Percentiles rank a stretch among this genome's conserved stretches.
Evolutionary conservation across 2,888 invertebrate species (phyloP).

Genomic region (Ferdinandea cuprea): DNA sequence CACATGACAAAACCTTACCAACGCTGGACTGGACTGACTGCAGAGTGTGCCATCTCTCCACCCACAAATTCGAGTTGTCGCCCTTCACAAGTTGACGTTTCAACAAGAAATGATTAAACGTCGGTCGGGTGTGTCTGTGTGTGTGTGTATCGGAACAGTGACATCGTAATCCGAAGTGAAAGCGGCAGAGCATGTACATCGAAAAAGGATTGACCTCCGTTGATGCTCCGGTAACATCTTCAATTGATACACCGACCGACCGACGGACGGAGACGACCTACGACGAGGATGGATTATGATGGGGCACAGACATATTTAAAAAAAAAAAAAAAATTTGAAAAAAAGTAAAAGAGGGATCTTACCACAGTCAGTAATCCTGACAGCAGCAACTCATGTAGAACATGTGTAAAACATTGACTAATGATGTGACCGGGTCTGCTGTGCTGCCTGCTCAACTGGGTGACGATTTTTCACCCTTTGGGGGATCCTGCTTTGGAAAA

Average conservation of each 20-base stretch:
- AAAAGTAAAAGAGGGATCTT: slow-evolving; percentile 18
- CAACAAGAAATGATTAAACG: slow-evolving; percentile 53
- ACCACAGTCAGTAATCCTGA: slow-evolving; percentile 50
- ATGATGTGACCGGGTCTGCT: slow-evolving; percentile 35
- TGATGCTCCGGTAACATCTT: slow-evolving; percentile 41
- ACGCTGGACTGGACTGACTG: slow-evolving; percentile 9
- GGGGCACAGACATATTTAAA: background rate
- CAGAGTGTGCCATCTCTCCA: slow-evolving; percentile 4
- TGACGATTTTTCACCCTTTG: slow-evolving; percentile 53
- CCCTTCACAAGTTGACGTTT: slow-evolving; percentile 31
- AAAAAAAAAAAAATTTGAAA: slow-evolving; percentile 1
- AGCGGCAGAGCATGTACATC: slow-evolving; percentile 22
- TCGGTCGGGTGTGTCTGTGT: background rate
- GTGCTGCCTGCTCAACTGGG: slow-evolving; percentile 21
- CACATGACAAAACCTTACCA: slow-evolving; percentile 40
- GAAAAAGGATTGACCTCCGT: slow-evolving; percentile 50
- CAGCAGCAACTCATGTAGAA: slow-evolving; percentile 54
- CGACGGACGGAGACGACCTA: too few species aligned
- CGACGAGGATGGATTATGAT: slow-evolving; percentile 31
- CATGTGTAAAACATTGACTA: slow-evolving; percentile 68
- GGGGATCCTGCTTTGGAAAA: background rate
- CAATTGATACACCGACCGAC: slow-evolving; percentile 48
- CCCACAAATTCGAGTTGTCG: slow-evolving; percentile 39
- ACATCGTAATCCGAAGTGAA: slow-evolving; percentile 46
- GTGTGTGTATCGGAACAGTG: background rate